Conservation (phyloP, 2,113 vertebrate genomes). For the Gymnorhina tibicen region DNA sequence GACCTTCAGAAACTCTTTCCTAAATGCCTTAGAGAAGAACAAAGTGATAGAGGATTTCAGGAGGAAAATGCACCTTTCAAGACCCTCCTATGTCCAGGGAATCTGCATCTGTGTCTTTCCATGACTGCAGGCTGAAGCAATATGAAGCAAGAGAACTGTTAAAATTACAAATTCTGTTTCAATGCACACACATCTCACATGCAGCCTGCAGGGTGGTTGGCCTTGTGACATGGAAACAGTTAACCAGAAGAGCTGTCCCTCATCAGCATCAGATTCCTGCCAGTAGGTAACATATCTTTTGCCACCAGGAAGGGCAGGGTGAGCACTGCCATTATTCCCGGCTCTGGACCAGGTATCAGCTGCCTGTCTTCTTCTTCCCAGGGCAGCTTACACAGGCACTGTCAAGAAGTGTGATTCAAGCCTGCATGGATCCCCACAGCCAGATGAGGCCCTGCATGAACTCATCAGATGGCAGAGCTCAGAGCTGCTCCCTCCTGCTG, state of each 20-base stretch:
- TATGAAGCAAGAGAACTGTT: not conserved
- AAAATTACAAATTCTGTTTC: not conserved
- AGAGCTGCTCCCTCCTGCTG: not conserved
- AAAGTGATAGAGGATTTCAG: not conserved
- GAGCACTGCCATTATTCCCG: not conserved
- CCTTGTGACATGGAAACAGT: accelerated
- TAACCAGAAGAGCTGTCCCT: not conserved
- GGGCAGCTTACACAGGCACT: not conserved
- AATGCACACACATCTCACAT: not conserved
- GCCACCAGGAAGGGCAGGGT: not conserved
- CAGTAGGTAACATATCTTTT: not conserved
- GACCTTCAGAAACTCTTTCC: not conserved
- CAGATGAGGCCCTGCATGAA: not conserved
- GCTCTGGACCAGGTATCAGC: not conserved
- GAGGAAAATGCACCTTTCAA: not conserved
- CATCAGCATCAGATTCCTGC: not conserved
- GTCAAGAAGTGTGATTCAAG: not conserved
- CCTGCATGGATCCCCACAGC: not conserved
- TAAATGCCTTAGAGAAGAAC: not conserved
- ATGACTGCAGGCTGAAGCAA: not conserved
- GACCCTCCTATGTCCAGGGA: not conserved
- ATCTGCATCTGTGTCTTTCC: not conserved
- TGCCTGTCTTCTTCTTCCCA: not conserved
- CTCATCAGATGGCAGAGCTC: not conserved
- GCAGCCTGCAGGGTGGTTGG: not conserved